Conservation (phyloP, 1,140 invertebrate genomes). For the Aphidius gifuensis region DNA sequence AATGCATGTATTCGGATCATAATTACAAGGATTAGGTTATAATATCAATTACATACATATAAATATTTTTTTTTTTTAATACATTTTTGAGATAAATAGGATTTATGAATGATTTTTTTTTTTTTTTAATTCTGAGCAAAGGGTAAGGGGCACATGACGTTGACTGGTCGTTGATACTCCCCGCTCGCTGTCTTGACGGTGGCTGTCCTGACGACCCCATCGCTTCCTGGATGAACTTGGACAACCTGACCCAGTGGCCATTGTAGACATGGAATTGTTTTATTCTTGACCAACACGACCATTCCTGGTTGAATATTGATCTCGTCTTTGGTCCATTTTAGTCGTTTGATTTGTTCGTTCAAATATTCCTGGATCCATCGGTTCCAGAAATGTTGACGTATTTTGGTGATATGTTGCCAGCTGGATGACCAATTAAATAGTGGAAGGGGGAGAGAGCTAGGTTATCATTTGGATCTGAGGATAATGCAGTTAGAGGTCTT, state of each 20-base stretch:
- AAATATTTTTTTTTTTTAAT: too few relatives aligned
- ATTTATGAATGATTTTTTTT: too few relatives aligned
- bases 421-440: conserved; percentile 33
- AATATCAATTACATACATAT: too few relatives aligned
- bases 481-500: conserved; percentile 27
- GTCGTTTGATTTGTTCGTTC: background rate
- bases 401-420: background rate
- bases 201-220: background rate
- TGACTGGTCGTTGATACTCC: too few relatives aligned
- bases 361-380: background rate
- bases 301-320: background rate
- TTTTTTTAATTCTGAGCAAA: too few relatives aligned
- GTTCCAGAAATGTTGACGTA: background rate
- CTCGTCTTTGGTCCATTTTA: background rate
- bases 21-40: too few relatives aligned
- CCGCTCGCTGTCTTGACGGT: too few relatives aligned
- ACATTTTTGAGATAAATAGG: too few relatives aligned
- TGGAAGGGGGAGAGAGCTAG: conserved; percentile 32
- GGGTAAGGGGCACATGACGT: too few relatives aligned
- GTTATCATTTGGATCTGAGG: conserved; percentile 26
- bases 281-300: background rate
- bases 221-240: background rate
- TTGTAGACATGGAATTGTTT: background rate
- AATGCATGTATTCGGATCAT: too few relatives aligned
- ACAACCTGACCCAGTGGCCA: background rate